Evolutionary conservation across 2,113 vertebrate species (phyloP).

Genomic region (Ranitomeya imitator): DNA sequence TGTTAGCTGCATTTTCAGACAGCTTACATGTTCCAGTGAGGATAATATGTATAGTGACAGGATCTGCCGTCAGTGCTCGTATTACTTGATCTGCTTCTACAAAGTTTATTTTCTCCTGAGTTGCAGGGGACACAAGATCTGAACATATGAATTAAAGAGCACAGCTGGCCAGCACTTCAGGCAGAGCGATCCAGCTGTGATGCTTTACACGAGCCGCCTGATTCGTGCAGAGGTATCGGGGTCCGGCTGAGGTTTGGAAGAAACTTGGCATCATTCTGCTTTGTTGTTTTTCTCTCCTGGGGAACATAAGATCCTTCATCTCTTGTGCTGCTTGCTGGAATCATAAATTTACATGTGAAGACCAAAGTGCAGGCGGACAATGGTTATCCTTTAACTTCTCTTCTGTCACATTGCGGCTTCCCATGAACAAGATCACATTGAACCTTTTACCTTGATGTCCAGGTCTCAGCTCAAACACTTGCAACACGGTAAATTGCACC

Average conservation of each 20-base stretch:
- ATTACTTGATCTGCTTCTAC: not conserved
- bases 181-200: not conserved
- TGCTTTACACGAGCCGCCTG: not conserved
- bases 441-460: not conserved
- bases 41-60: not conserved
- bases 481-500: not conserved
- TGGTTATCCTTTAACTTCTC: not conserved
- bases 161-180: too few relatives aligned
- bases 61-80: not conserved
- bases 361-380: not conserved
- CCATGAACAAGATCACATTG: not conserved
- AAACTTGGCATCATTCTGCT: not conserved
- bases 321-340: not conserved
- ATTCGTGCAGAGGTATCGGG: not conserved
- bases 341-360: constrained; percentile 1
- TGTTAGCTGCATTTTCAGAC: not conserved
- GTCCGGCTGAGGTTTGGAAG: not conserved
- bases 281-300: not conserved
- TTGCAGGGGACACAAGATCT: constrained; percentile 6
- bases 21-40: not conserved
- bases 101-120: constrained; percentile 2
- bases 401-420: not conserved
- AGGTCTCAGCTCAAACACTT: too few relatives aligned
- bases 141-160: not conserved
- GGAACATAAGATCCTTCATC: not conserved